phyloP scores from a whole-genome alignment of 1,140 invertebrate species.

The Coboldia fuscipes region DNA sequence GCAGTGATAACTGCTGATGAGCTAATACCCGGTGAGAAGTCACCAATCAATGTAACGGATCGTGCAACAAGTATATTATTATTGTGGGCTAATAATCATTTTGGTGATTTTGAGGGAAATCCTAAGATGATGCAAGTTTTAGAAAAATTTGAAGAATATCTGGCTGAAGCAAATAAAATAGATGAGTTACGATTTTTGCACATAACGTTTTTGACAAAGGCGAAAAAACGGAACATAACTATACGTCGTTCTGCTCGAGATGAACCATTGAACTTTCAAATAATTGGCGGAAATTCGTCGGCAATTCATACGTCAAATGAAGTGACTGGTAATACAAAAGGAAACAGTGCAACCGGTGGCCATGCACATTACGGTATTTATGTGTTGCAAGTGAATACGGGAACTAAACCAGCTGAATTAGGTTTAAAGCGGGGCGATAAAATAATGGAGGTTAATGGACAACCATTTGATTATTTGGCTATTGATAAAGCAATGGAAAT shows the following conservation, averaged over 20 bases:
- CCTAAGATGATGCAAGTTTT: constrained; percentile 92
- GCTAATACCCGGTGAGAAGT: no score
- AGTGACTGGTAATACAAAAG: no score
- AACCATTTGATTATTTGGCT: constrained; percentile 82
- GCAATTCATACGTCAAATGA: no score
- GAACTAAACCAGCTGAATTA: constrained; percentile 87
- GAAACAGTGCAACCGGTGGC: constrained; percentile 50
- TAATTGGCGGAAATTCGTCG: constrained; percentile 86
- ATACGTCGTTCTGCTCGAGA: constrained; percentile 76
- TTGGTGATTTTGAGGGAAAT: constrained; percentile 96
- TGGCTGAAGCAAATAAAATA: constrained; percentile 69
- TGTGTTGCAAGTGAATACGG: constrained; percentile 80
- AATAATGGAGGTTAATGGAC: constrained; percentile 91
- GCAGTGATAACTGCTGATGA: no score
- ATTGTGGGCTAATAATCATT: constrained; percentile 98
- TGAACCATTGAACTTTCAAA: constrained; percentile 81
- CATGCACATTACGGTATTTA: constrained; percentile 70
- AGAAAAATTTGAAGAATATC: constrained; percentile 72
- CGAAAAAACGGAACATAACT: constrained; percentile 73
- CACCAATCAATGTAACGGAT: constrained; percentile 33
- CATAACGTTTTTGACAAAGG: constrained; percentile 92
- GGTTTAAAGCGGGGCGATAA: constrained; percentile 94
- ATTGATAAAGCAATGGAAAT: constrained; percentile 81
- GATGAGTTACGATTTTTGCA: constrained; percentile 69
- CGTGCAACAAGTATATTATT: constrained; percentile 86